Evolutionary conservation across 1,140 invertebrate species (phyloP), one percentile per base, ranked within the genome.

Genomic region (Rhagoletis zephyria): DNA sequence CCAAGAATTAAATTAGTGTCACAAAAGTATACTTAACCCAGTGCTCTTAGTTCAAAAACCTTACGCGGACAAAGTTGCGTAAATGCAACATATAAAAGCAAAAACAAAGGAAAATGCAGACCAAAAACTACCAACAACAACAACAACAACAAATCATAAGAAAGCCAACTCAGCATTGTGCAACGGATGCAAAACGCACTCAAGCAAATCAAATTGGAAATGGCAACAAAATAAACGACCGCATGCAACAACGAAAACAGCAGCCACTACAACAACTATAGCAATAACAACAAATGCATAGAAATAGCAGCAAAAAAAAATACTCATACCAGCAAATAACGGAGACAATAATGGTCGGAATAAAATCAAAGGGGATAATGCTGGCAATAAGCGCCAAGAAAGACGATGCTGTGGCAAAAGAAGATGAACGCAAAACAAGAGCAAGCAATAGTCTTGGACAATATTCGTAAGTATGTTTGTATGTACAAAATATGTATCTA

Each of bases 151-250:
- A 45, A 48, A 74, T 40, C 51, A 56, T 74, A 56, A 30, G 30
- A 30, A 30, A 30, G 30, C 30, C 30, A 30, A 56, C 12, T 16
- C 4, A 12, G 16, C 16, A 63, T 19, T 56, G n/a, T 81, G 48
- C 51, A 81, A 81, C 48, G 48, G 7, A 30, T 59, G 74, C 48
- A n/a, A 81, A 81, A 81, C 74, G 74, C 51, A 59, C 74, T 81
- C 74, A 81, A 59, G 74, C 74, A 81, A 81, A 81, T 5, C 19
- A 81, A 81, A 81, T 19, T 56, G 48, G 48, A 81, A 81, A 56
- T 81, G 51, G 51, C 45, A 81, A 19, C 45, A 81, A 81, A 81
- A 81, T 56, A 81, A 81, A 81, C 74, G 74, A 56, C 74, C 74
- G 9, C 74, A 56, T 56, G 51, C 10, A 63, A 14, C 12, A 16